These are phyloP conservation scores for Crypturellus tataupa DNA, from an alignment of 2,797 vertebrate genomes.

Conservation along the genomic window DNA sequence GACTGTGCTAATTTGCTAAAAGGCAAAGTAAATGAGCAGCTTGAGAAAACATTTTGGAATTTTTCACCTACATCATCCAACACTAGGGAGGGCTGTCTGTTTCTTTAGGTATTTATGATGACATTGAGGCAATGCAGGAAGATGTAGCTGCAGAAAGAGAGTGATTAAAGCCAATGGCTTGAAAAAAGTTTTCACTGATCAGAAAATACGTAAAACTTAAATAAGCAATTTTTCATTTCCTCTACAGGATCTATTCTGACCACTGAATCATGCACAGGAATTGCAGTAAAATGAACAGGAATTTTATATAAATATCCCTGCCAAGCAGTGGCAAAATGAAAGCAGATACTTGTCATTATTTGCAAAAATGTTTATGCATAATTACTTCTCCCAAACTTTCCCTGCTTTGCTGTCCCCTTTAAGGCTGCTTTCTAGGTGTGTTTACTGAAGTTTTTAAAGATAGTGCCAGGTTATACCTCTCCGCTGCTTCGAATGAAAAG, in stretches of 20 bases:
- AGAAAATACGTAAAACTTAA: conserved; percentile 3
- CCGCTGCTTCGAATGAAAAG: not conserved
- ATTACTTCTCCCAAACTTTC: conserved; percentile 10
- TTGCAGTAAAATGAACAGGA: not conserved
- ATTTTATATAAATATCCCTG: not conserved
- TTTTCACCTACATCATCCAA: not conserved
- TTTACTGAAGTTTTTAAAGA: conserved; percentile 23
- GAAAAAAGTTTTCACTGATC: not conserved
- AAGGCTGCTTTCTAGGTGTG: not conserved
- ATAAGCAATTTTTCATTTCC: not conserved
- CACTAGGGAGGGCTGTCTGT: not conserved
- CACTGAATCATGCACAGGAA: not conserved
- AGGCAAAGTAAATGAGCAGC: not conserved
- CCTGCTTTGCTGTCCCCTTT: not conserved
- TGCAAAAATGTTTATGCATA: conserved; percentile 29
- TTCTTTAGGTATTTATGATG: not conserved
- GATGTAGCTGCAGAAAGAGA: not conserved
- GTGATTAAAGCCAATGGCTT: not conserved
- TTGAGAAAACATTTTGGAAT: not conserved
- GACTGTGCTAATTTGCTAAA: not conserved
- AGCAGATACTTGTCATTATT: conserved; percentile 30
- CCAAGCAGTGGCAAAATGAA: not conserved
- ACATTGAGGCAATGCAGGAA: not conserved
- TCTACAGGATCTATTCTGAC: not conserved
- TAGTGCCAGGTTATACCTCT: not conserved